Evolutionary conservation across 1,140 invertebrate genomes (phyloP), one percentile per base, ranked within the genome.

Genomic region (Nasonia longicornis): DNA sequence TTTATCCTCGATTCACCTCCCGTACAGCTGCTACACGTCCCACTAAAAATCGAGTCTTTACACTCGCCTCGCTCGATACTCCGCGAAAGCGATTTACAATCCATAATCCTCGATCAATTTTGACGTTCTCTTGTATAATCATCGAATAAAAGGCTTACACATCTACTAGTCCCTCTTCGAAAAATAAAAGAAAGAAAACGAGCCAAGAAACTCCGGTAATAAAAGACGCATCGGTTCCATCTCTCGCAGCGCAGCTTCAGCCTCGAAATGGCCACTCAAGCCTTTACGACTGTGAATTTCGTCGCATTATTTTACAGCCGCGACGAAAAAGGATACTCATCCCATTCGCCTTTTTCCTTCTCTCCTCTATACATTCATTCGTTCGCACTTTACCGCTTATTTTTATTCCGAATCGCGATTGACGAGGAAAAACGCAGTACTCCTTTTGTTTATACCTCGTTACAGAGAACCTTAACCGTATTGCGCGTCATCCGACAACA

Each of bases 251-350:
- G 38, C n/a, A 20, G 31, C 48, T 42, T 8, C 38, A 42, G 45
- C 14, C 69, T 72, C 77, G 31, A 79, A 79, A 79, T 72, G 58
- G 66, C 77, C 77, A 79, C 77, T 79, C 48, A 72, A 52, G 77
- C 48, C 48, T 72, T 64, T 72, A 72, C 69, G 77, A 79, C 45
- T 79, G 70, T 79, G 72, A 79, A 79, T 79, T 35, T 79, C 69
- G 8, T n/a, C 48, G 52, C 69, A 58, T 79, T 79, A 58, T 79
- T 79, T 79, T 79, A 79, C 77, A 67, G 35, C 77, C 77, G 69
- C 77, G 77, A 79, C 77, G 48, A 79, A 79, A 79, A 72, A 63
- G 70, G 52, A 79, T 79, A 79, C 77, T 79, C 71, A 38, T 79
- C 77, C 69, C 77, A 79, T 79, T 79, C 48, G 77, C 67, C 58